Evolutionary conservation across 2,888 invertebrate species (phyloP).

Genomic region (Microchrysa polita): DNA sequence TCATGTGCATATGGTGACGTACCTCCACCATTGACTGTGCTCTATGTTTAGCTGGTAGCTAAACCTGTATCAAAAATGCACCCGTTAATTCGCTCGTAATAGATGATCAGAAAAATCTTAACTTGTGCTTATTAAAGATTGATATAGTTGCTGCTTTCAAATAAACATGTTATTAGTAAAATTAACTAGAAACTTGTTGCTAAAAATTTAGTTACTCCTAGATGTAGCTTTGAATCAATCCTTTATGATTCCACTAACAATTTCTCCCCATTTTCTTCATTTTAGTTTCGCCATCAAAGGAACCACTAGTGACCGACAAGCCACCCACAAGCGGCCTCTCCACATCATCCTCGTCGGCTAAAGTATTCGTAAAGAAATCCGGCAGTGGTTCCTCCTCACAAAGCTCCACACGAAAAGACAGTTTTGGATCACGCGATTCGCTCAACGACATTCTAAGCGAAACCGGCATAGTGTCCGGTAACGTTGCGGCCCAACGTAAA

Average conservation of each 20-base stretch:
- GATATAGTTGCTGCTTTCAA: too few relatives aligned
- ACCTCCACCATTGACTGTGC: too few relatives aligned
- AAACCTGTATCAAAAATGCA: too few relatives aligned
- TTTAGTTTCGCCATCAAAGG: constrained; percentile 56
- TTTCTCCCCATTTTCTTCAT: constrained; percentile 29
- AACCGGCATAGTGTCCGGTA: constrained; percentile 62
- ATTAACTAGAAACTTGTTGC: too few relatives aligned
- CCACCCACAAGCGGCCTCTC: constrained; percentile 61
- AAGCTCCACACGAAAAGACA: constrained; percentile 60
- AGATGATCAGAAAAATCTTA: too few relatives aligned
- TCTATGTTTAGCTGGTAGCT: too few relatives aligned
- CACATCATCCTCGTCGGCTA: constrained; percentile 53
- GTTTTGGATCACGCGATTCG: constrained; percentile 63
- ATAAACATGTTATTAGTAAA: too few relatives aligned
- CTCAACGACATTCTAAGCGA: constrained; percentile 63
- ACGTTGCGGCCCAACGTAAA: constrained; percentile 68
- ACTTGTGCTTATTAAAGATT: too few relatives aligned
- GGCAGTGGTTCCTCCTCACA: constrained; percentile 57
- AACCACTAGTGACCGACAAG: constrained; percentile 63
- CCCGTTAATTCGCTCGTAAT: too few relatives aligned
- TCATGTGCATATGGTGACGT: too few relatives aligned
- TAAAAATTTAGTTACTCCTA: not conserved
- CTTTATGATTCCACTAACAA: not conserved
- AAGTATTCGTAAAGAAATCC: constrained; percentile 57
- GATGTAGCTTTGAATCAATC: not conserved